These are phyloP conservation scores for Cryptoblepharus egeriae DNA, from an alignment of 2,797 vertebrate species.

Conservation along the genomic window DNA sequence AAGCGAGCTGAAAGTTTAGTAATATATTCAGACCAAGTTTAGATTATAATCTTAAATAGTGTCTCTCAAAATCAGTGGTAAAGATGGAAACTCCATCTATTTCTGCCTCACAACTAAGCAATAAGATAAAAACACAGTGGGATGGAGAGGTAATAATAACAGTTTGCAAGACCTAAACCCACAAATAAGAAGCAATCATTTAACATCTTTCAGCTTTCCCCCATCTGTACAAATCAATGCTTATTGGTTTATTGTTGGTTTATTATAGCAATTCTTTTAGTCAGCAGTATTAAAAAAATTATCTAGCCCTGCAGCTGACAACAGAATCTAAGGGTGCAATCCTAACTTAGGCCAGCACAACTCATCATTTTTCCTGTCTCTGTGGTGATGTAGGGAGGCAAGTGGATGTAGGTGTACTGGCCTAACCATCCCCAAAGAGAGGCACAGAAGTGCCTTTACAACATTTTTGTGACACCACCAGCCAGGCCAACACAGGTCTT, in stretches of 20 bases:
- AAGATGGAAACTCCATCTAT: neutral
- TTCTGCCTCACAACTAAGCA: neutral
- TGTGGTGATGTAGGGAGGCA: too few species aligned
- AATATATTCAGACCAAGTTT: neutral
- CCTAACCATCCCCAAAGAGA: too few species aligned
- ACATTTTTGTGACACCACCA: too few species aligned
- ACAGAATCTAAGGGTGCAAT: constrained; percentile 16
- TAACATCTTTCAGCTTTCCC: constrained; percentile 2
- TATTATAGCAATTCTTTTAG: neutral
- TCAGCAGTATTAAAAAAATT: neutral
- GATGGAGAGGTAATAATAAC: constrained; percentile 1
- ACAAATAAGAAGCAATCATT: neutral
- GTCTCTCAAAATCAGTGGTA: neutral
- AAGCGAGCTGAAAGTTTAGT: neutral
- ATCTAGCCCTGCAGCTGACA: neutral
- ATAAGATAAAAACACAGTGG: neutral
- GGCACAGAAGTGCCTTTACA: too few species aligned
- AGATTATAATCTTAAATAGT: neutral
- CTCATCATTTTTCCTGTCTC: too few species aligned
- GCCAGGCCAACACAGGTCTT: too few species aligned
- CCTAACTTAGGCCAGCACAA: too few species aligned
- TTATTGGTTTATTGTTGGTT: neutral
- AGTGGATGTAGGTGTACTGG: too few species aligned
- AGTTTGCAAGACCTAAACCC: accelerated
- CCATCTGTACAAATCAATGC: neutral